Percentiles rank a stretch among this genome's conserved stretches.
These are phyloP conservation scores for Turritopsis rubra DNA, from an alignment of 30 jellyfish, hydroid and myxozoan species.

Conservation along the genomic window DNA sequence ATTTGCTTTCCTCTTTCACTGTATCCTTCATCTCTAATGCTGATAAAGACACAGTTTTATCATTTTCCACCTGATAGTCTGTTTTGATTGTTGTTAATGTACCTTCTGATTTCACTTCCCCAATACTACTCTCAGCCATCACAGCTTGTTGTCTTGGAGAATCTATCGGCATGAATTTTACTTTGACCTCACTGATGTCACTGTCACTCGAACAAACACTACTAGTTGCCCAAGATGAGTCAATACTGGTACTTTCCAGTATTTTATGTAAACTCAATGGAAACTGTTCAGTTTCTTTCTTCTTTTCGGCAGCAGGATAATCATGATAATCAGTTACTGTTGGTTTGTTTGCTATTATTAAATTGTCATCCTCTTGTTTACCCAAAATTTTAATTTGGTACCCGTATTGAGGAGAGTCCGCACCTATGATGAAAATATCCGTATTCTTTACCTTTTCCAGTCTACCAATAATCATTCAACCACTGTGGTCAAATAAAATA, in stretches of 20 bases:
- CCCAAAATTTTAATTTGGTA: not conserved
- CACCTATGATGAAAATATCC: not conserved
- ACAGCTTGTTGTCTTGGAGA: not conserved
- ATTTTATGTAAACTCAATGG: slow-evolving; percentile 46
- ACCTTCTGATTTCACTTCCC: slow-evolving; percentile 23
- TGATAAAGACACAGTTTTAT: slow-evolving; percentile 81
- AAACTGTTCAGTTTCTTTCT: slow-evolving; percentile 3
- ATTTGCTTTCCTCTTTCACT: slow-evolving; percentile 9
- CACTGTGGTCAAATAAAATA: not conserved
- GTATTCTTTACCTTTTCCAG: too few relatives aligned
- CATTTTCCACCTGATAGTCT: slow-evolving; percentile 33
- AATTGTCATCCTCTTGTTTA: slow-evolving; percentile 3
- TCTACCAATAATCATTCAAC: not conserved
- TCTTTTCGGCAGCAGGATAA: not conserved
- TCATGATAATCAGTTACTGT: slow-evolving; percentile 6
- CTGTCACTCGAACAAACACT: slow-evolving; percentile 18
- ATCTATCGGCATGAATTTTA: slow-evolving; percentile 10
- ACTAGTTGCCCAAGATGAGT: slow-evolving; percentile 58
- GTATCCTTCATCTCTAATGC: slow-evolving; percentile 50
- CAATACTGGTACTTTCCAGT: slow-evolving; percentile 50
- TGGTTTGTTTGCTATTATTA: slow-evolving; percentile 13
- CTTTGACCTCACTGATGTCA: slow-evolving; percentile 9
- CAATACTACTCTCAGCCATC: slow-evolving; percentile 11
- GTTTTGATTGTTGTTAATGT: slow-evolving; percentile 24
- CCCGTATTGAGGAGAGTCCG: not conserved